These are phyloP conservation scores for Epizoanthus illoricatus DNA, from an alignment of 92 coral and sea anemone genomes.

Conservation along the genomic window DNA sequence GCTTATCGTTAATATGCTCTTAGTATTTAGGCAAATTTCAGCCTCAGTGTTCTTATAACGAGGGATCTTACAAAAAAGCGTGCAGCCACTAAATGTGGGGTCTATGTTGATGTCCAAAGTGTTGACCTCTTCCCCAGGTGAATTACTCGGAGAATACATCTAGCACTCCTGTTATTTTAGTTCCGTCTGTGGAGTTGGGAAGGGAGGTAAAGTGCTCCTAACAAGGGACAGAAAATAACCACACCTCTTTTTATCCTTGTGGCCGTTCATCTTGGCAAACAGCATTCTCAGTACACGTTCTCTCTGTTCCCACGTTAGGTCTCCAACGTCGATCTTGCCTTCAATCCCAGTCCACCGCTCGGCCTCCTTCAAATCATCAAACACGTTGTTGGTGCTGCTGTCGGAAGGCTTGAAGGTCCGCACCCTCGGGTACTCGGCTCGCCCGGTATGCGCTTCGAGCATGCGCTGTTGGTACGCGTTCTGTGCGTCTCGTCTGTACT, in stretches of 20 bases:
- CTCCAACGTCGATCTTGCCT: constrained; percentile 89
- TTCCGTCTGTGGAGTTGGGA: neutral
- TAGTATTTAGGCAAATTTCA: too few relatives aligned
- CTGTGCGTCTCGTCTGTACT: constrained; percentile 95
- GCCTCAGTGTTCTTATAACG: too few relatives aligned
- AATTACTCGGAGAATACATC: too few relatives aligned
- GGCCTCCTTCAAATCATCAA: constrained; percentile 91
- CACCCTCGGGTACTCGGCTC: constrained; percentile 83
- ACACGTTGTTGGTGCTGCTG: constrained; percentile 95
- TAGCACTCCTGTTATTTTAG: too few relatives aligned
- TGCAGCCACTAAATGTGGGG: too few relatives aligned
- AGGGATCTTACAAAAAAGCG: too few relatives aligned
- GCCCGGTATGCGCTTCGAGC: constrained; percentile 93
- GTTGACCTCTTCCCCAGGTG: too few relatives aligned
- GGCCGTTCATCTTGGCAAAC: constrained; percentile 96
- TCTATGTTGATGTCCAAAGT: too few relatives aligned
- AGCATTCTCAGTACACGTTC: constrained; percentile 86
- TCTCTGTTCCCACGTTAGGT: constrained; percentile 98
- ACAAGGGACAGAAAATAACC: neutral
- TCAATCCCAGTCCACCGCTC: constrained; percentile 96
- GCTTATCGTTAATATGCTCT: too few relatives aligned
- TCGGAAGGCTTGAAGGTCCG: constrained; percentile 91
- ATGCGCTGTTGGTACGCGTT: constrained; percentile 92
- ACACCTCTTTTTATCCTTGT: constrained; percentile 79
- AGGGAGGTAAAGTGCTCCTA: neutral